Evolutionary conservation across 2,797 vertebrate genomes (phyloP), one percentile per base, ranked within the genome.

Genomic region (Poecilia velifera): DNA sequence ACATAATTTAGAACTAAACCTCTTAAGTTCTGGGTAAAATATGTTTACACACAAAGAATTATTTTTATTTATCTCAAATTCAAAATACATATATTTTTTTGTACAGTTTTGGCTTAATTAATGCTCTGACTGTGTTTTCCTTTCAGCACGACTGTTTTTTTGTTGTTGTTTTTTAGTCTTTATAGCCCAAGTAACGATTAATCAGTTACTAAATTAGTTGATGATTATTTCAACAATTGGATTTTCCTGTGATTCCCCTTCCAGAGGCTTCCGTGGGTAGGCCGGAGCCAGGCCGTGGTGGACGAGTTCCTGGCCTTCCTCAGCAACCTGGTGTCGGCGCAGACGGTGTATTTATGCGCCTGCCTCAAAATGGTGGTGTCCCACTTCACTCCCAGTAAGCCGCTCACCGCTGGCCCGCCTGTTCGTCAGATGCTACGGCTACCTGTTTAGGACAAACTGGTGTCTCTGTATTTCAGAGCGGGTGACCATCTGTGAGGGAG

Each of bases 281-380:
- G 92, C 13, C 96, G 98, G 81, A 97, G 97, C 91, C 94, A 83
- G 25, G 92, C 94, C 0, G 98, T 99, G 41, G 97, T 97, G 80
- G 97, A 99, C 7, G 98, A 99, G 77, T 99, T 98, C 78, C 89
- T 99, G 94, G 92, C 96, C 51, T 99, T 99, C 86, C 96, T 99
- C 68, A 93, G 97, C 49, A 98, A 97, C 87, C 96, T 99, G n/a
- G 97, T 99, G 8, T 99, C 98, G 0, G 98, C 98, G 0, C 98
- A 99, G 93, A 99, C 98, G 0, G 97, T 99, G 59, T 98, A 97
- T 82, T 95, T 99, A 47, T 93, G 97, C 62, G 90, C 97, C 0
- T 99, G 98, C 87, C 97, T 99, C 14, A 95, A 91, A 73, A 98
- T 97, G 96, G 95, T 98, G 25, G 92, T 97, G 41, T 96, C 96